Percentiles rank a stretch among this genome's conserved stretches.
Evolutionary conservation across 35 echinoderm and acorn worm species (phyloP).

Genomic region (Eucidaris tribuloides): DNA sequence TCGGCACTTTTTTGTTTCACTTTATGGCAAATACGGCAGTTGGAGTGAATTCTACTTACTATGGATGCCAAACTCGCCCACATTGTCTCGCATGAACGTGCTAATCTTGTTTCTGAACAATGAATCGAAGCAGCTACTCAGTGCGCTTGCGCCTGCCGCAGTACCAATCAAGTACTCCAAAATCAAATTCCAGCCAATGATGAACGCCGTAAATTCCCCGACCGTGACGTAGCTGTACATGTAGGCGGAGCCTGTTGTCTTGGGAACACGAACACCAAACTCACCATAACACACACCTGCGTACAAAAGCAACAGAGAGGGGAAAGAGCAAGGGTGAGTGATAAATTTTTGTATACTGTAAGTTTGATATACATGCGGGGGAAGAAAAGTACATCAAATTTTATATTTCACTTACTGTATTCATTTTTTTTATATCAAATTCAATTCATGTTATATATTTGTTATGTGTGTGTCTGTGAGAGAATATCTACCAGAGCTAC

Average conservation of each 20-base stretch:
- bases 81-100: constrained; percentile 93
- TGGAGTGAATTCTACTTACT: constrained; percentile 56
- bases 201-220: constrained; percentile 91
- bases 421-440: too few species aligned
- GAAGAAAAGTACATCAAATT: too few species aligned
- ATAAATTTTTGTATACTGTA: too few species aligned
- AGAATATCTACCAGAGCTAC: too few species aligned
- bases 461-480: too few species aligned
- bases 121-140: constrained; percentile 91
- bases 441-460: too few species aligned
- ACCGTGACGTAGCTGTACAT: constrained; percentile 99
- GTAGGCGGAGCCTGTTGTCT: constrained; percentile 93
- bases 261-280: constrained; percentile 93
- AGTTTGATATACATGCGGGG: too few species aligned
- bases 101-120: constrained; percentile 75
- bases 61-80: constrained; percentile 92
- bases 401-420: too few species aligned
- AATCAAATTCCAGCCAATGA: constrained; percentile 98
- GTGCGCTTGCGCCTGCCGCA: constrained; percentile 89
- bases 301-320: constrained; percentile 10
- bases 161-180: constrained; percentile 97
- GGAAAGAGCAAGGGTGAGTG: too few species aligned
- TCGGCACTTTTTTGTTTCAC: neutral
- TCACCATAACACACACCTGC: constrained; percentile 99
- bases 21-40: neutral